Base-by-base conservation (phyloP, 2,113 vertebrate species). In the Mungos mungo region DNA sequence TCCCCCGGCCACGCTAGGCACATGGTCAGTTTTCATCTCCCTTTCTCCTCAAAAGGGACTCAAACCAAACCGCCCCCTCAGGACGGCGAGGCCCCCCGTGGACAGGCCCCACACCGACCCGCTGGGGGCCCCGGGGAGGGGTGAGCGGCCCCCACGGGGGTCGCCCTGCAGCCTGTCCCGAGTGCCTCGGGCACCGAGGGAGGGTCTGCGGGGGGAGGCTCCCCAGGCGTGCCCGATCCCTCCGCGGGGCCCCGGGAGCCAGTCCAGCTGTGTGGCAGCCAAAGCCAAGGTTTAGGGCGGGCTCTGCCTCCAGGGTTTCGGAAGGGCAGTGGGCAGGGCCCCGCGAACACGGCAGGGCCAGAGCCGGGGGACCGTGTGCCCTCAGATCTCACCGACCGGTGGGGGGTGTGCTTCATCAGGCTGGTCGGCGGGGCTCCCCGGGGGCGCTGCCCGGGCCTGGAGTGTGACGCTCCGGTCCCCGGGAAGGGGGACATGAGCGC, bases 1-100 rank as follows among this genome's bases (percentile, higher is more conserved):
- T 19, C 50, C 69, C 27, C 1, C 15, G 33, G 29, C 57, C 50
- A 2, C 21, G 1, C 76, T 21, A 12, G 7, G 41, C 38, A 1
- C 29, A 33, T 76, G 98, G 98, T 97, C 97, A 98, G 99, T 98
- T 98, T 98, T 99, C 99, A 99, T 99, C 93, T 97, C 97, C 98
- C 99, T 93, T 97, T 76, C 11, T 54, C 69, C 63, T 88, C 52
- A n/a, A 74, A 98, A 99, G 98, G 98, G 98, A 98, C 98, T 98
- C 99, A 81, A 96, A 98, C 99, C 98, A 72, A 98, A 98, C 98
- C 94, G 92, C 92, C 11, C 29, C 38, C 95, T 97, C 86, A 57
- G 88, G 87, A 96, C 94, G 93, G 84, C 7, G 27, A 45, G 14
- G 41, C 74, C 57, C 8, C 41, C 41, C 25, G 27, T 0, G 27